Conservation (phyloP, 1,140 invertebrate genomes). For the Dermatophagoides farinae region DNA sequence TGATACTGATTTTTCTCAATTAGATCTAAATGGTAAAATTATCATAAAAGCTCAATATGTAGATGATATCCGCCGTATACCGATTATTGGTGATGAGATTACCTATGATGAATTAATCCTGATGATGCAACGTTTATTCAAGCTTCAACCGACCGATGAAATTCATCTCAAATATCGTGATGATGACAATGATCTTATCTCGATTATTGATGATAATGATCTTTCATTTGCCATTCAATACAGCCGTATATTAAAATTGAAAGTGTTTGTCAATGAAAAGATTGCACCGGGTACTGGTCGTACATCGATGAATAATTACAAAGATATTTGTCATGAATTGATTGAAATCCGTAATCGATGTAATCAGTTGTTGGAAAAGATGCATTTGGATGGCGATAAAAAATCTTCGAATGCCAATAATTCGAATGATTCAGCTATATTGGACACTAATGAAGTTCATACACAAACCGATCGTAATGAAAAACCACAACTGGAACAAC, state of each 20-base stretch:
- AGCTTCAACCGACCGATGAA: constrained; percentile 41
- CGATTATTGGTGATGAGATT: constrained; percentile 53
- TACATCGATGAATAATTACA: constrained; percentile 24
- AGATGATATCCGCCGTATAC: constrained; percentile 46
- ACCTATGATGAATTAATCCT: constrained; percentile 52
- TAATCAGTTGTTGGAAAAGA: constrained; percentile 31
- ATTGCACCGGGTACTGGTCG: constrained; percentile 18
- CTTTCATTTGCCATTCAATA: constrained; percentile 49
- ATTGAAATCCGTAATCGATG: constrained; percentile 37
- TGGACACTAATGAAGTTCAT: neutral
- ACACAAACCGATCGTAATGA: constrained; percentile 6
- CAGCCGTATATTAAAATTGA: constrained; percentile 42
- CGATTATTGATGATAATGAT: constrained; percentile 51
- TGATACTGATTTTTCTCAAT: constrained; percentile 17
- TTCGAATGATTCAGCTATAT: neutral
- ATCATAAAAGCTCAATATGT: constrained; percentile 41
- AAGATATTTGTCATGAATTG: constrained; percentile 34
- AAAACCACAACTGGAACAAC: neutral
- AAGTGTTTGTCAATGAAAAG: constrained; percentile 33
- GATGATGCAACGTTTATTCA: constrained; percentile 56
- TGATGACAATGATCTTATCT: constrained; percentile 53
- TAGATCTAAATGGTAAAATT: constrained; percentile 33
- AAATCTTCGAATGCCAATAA: neutral
- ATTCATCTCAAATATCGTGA: constrained; percentile 52
- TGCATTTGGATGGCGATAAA: constrained; percentile 3